Percentiles rank a stretch among this genome's conserved stretches.
These are phyloP conservation scores for Tetramorium bicarinatum DNA, from an alignment of 2,888 invertebrate species.

Conservation along the genomic window DNA sequence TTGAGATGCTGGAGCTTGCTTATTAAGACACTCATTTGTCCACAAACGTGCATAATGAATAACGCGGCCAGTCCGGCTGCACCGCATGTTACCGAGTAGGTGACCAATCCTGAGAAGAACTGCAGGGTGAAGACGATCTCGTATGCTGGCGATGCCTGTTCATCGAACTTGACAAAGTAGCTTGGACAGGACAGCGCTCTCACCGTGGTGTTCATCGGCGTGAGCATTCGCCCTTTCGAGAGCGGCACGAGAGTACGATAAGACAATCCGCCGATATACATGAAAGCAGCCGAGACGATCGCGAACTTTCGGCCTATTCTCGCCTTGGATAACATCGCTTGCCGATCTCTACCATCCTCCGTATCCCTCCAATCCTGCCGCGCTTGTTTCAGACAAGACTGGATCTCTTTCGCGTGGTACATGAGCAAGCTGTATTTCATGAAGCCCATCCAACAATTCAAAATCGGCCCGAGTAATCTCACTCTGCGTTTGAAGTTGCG, in stretches of 20 bases:
- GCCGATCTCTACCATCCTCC: constrained; percentile 70
- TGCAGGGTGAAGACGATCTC: constrained; percentile 76
- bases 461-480: constrained; percentile 73
- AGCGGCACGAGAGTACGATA: constrained; percentile 76
- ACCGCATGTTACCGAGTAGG: constrained; percentile 71
- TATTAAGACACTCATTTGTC: constrained; percentile 64
- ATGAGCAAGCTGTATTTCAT: constrained; percentile 59
- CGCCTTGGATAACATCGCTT: constrained; percentile 76
- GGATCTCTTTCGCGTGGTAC: constrained; percentile 20
- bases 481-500: constrained; percentile 65
- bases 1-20: constrained; percentile 31
- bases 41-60: constrained; percentile 76
- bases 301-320: constrained; percentile 74
- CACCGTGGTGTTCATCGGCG: constrained; percentile 68
- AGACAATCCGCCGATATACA: constrained; percentile 73
- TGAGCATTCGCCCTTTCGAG: constrained; percentile 60
- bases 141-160: constrained; percentile 71
- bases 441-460: constrained; percentile 62
- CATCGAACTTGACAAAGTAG: constrained; percentile 74
- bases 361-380: constrained; percentile 69
- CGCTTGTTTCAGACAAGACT: constrained; percentile 60
- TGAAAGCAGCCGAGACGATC: constrained; percentile 68
- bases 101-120: constrained; percentile 71
- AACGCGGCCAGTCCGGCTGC: constrained; percentile 75
- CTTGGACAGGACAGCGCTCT: constrained; percentile 73